phyloP scores from a whole-genome alignment of 1,140 invertebrate genomes.

The Melipona quadrifasciata region DNA sequence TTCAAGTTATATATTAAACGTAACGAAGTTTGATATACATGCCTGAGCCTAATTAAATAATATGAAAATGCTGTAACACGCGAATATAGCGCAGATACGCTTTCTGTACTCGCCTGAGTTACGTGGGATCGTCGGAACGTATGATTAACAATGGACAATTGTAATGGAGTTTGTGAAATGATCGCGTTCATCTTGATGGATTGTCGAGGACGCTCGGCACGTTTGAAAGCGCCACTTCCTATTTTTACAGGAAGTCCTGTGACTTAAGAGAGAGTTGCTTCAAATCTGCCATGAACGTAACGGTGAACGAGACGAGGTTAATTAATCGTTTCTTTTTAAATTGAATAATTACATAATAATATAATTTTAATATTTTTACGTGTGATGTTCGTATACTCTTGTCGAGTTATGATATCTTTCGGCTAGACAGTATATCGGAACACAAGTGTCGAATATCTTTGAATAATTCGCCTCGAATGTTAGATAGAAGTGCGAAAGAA shows the following conservation, averaged over 20 bases:
- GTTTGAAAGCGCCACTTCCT: not conserved
- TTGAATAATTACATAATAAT: no score
- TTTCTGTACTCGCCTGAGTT: not conserved
- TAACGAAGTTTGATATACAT: no score
- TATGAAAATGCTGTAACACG: no score
- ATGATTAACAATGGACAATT: conserved; percentile 5
- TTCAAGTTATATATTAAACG: no score
- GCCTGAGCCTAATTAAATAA: no score
- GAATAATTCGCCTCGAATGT: not conserved
- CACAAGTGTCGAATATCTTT: not conserved
- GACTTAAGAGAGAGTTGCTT: not conserved
- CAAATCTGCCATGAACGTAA: not conserved
- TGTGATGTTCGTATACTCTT: no score
- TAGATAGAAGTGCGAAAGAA: not conserved
- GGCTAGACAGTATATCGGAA: not conserved
- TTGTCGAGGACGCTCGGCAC: not conserved
- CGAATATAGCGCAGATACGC: no score
- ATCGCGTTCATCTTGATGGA: not conserved
- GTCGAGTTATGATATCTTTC: not conserved
- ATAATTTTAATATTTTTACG: no score
- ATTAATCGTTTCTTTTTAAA: no score
- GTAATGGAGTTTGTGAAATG: not conserved
- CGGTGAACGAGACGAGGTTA: no score
- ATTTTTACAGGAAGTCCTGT: not conserved
- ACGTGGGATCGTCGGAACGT: not conserved